Conservation (phyloP, 1,140 invertebrate species). For the Conus ventricosus region DNA sequence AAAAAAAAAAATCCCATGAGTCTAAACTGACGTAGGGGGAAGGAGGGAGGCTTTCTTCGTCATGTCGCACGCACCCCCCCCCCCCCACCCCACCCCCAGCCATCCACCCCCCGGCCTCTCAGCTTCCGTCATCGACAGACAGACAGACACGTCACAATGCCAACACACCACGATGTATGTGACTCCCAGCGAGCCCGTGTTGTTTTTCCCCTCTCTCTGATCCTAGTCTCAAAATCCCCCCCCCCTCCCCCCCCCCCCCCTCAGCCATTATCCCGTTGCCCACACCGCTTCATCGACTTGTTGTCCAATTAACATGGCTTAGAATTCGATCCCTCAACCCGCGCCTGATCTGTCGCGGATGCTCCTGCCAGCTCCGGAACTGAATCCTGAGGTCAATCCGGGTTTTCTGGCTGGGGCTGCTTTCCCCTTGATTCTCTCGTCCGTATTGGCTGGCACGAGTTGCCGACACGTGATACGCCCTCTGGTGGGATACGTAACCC, state of each 20-base stretch:
- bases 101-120: too few relatives aligned
- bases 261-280: too few relatives aligned
- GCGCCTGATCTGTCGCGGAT: not conserved
- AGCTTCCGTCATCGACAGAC: too few relatives aligned
- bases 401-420: not conserved
- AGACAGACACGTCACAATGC: too few relatives aligned
- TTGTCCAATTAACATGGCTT: slow-evolving; percentile 14
- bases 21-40: too few relatives aligned
- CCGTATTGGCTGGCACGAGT: slow-evolving; percentile 13
- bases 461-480: slow-evolving; percentile 7
- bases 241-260: not conserved
- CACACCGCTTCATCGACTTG: not conserved
- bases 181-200: slow-evolving; percentile 3
- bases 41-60: too few relatives aligned
- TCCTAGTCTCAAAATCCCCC: not conserved
- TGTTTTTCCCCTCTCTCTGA: not conserved
- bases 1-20: too few relatives aligned
- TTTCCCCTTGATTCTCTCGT: not conserved
- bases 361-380: not conserved
- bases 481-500: slow-evolving; percentile 4
- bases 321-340: slow-evolving; percentile 13
- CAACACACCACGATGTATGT: too few relatives aligned
- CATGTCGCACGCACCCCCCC: too few relatives aligned
- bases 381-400: slow-evolving; percentile 8
- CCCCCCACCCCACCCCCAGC: too few relatives aligned